Percentiles rank a stretch among this genome's conserved stretches.
Conservation (phyloP, 2,113 vertebrate genomes). For the Nansenia antarctica region DNA sequence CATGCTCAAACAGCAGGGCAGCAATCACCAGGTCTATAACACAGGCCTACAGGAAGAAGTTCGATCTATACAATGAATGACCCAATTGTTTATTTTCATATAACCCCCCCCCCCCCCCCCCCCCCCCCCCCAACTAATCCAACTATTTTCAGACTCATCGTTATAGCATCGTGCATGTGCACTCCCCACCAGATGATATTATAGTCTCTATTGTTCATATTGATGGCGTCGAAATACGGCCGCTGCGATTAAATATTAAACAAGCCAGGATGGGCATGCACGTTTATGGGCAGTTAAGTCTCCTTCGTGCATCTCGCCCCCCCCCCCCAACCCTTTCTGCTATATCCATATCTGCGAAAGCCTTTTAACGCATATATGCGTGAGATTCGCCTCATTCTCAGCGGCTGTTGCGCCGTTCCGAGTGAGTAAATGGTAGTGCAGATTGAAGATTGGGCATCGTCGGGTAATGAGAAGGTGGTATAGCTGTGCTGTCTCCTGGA, state of each 20-base stretch:
- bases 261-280: conserved; percentile 36
- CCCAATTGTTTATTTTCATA: no score
- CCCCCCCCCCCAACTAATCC: no score
- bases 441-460: conserved; percentile 59
- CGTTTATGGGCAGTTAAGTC: conserved; percentile 42
- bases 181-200: conserved; percentile 35
- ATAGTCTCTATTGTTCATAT: conserved; percentile 47
- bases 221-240: conserved; percentile 50
- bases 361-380: conserved; percentile 4
- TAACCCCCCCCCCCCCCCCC: no score
- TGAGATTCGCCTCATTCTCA: conserved; percentile 36
- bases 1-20: no score
- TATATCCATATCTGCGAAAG: conserved; percentile 23
- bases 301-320: conserved; percentile 25
- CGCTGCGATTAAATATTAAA: conserved; percentile 68
- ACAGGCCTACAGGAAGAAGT: no score
- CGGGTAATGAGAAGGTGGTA: conserved; percentile 70
- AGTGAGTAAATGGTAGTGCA: conserved; percentile 62
- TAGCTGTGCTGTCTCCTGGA: conserved; percentile 69
- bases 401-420: conserved; percentile 54
- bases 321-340: conserved; percentile 5
- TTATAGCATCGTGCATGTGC: conserved; percentile 26
- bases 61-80: no score
- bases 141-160: not conserved
- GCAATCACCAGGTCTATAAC: no score